A percentile compares a stretch with the other conserved stretches of the same genome.
Conservation (phyloP, 2,797 vertebrate genomes). For the Ctenopoma multispine region DNA sequence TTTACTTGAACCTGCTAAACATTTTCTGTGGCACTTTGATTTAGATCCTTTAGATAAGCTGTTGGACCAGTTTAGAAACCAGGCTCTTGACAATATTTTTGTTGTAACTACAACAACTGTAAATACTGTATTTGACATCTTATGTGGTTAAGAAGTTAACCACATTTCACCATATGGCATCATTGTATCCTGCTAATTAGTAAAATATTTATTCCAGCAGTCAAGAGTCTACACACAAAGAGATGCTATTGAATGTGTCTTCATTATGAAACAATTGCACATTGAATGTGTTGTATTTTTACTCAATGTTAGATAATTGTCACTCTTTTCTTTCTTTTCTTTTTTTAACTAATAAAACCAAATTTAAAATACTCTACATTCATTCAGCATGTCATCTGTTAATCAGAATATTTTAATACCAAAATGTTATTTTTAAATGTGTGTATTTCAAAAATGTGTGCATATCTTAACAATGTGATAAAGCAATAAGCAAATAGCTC, state of each 20-base stretch:
- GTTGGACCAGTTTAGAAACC: conserved; percentile 42
- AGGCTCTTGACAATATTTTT: conserved; percentile 17
- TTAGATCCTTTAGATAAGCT: conserved; percentile 48
- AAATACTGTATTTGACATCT: too few relatives aligned
- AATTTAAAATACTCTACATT: conserved; percentile 33
- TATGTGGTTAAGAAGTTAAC: too few relatives aligned
- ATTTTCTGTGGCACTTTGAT: conserved; percentile 67
- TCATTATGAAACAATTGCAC: conserved; percentile 50
- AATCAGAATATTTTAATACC: neutral
- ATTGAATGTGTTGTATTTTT: conserved; percentile 47
- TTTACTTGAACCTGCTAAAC: conserved; percentile 64
- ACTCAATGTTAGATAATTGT: conserved; percentile 53
- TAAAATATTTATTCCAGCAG: conserved; percentile 17
- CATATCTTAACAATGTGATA: too few relatives aligned
- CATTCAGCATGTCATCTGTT: conserved; percentile 2
- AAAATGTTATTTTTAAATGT: neutral
- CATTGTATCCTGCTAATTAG: conserved; percentile 24
- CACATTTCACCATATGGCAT: conserved; percentile 22
- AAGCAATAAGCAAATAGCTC: too few relatives aligned
- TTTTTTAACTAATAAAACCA: conserved; percentile 68
- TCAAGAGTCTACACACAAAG: conserved; percentile 14
- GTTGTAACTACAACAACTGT: too few relatives aligned
- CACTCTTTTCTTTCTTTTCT: conserved; percentile 30
- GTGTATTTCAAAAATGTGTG: too few relatives aligned
- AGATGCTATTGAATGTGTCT: conserved; percentile 52